phyloP scores from a whole-genome alignment of 2,113 vertebrate species.

The Serilophus lunatus region DNA sequence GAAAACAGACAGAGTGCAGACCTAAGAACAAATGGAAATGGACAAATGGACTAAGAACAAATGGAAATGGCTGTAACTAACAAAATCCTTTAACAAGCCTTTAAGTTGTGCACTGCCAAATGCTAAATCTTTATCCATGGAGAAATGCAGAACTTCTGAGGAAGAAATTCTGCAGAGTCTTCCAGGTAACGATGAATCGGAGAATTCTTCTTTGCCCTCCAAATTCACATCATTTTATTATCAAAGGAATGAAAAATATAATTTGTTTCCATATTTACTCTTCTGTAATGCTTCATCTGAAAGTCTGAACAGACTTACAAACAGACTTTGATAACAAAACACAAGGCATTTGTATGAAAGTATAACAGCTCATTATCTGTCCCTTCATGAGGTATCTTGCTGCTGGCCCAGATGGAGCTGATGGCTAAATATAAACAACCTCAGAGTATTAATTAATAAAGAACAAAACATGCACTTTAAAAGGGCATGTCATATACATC shows the following conservation, averaged over 20 bases:
- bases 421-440: conserved; percentile 55
- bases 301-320: conserved; percentile 28
- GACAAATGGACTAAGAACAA: not conserved
- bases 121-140: not conserved
- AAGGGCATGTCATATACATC: not conserved
- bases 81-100: not conserved
- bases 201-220: not conserved
- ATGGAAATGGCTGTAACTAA: not conserved
- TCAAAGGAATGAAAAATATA: not conserved
- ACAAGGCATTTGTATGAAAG: not conserved
- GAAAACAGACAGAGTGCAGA: not conserved
- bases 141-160: not conserved
- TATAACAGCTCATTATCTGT: conserved; percentile 42
- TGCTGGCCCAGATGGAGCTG: conserved; percentile 50
- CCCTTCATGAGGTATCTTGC: conserved; percentile 24
- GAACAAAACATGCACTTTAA: conserved; percentile 21
- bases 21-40: too few species aligned
- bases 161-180: not conserved
- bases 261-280: not conserved
- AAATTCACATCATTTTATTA: not conserved
- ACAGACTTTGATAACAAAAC: conserved; percentile 30
- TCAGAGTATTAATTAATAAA: conserved; percentile 58
- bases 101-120: not conserved
- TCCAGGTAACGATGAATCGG: not conserved
- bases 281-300: not conserved